Base-by-base conservation (phyloP, 1,140 invertebrate species). In the Belonocnema kinseyi region DNA sequence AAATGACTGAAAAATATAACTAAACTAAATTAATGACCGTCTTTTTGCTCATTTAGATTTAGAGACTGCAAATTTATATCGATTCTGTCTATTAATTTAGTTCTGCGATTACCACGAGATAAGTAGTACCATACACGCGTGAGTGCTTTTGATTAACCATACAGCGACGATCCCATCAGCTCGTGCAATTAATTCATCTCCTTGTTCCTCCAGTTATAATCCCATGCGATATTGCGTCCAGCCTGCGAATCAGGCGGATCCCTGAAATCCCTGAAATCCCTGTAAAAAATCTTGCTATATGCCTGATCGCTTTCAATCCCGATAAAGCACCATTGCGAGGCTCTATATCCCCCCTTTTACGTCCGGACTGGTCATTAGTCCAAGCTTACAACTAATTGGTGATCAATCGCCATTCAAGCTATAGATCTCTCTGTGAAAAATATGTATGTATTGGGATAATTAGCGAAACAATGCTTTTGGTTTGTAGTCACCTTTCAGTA, bases 151-250 rank as follows among this genome's bases (percentile, higher is more conserved):
- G 56, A 61, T 61, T 33, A 61, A 61, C 10, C 54, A n/a, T 26
- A 19, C 26, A 56, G 54, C 54, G 19, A 61, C 19, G 19, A 61
- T 61, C 56, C 56, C 56, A 61, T 61, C 56, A 26, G 56, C 26
- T 61, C 56, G 56, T 61, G 56, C 19, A 19, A 61, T 61, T 61
- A 61, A 61, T 61, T 61, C 56, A 61, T 61, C 56, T 61, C 21
- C 56, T 61, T 61, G 56, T 61, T 61, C 11, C 56, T 21, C 19
- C 26, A 33, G 26, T 61, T 26, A 12, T 10, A 21, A 26, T 21
- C 26, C 56, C 19, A 10, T 61, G 54, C 17, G 54, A 61, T 61
- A 61, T 33, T 17, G n/a, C 40, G 58, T 26, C 16, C 13, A 13
- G 58, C 26, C 26, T 26, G 13, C 17, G 17, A 26, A 33, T 40